Conservation (phyloP, 2,888 invertebrate species). For the Flabesymbios commensalis region DNA sequence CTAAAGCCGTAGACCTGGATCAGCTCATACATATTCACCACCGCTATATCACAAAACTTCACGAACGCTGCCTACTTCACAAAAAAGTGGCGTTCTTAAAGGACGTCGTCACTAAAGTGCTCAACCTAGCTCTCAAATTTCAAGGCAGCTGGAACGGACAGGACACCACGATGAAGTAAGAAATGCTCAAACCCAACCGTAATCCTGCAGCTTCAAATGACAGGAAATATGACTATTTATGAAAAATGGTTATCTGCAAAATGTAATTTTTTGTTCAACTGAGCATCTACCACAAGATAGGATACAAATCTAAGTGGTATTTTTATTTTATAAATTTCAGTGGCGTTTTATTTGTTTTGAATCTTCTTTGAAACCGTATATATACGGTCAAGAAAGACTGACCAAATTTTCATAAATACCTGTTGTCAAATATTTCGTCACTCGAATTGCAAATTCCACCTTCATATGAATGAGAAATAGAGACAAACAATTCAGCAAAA, state of each 20-base stretch:
- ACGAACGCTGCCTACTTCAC: conserved; percentile 56
- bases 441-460: too few species aligned
- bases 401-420: too few species aligned
- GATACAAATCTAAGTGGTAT: too few species aligned
- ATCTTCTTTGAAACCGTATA: too few species aligned
- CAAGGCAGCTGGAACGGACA: conserved; percentile 50
- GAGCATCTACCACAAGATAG: too few species aligned
- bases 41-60: conserved; percentile 47
- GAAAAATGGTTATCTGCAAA: background rate
- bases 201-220: background rate
- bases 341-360: too few species aligned
- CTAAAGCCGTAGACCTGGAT: conserved; percentile 48
- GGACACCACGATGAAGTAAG: conserved; percentile 45
- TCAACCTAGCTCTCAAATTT: conserved; percentile 50
- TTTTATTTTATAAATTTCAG: too few species aligned
- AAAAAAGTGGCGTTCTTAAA: conserved; percentile 46
- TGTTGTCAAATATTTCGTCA: too few species aligned
- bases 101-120: conserved; percentile 51
- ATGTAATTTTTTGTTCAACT: background rate
- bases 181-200: background rate
- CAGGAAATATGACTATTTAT: conserved; percentile 3
- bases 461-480: too few species aligned
- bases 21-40: conserved; percentile 50
- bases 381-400: too few species aligned
- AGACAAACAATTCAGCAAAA: too few species aligned